Conservation (phyloP, 1,140 invertebrate species). For the Archivesica marissinica region DNA sequence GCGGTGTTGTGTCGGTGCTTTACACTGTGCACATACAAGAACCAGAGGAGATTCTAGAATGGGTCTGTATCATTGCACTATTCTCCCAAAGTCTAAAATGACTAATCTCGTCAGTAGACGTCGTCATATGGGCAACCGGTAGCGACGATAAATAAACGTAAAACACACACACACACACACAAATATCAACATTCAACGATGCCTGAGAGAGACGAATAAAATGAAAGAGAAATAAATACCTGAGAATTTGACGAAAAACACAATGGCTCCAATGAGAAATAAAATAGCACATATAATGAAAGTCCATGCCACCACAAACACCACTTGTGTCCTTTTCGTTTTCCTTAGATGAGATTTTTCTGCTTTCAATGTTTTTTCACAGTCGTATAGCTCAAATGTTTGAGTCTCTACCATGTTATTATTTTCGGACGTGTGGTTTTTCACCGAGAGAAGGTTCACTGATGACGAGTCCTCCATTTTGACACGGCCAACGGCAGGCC, state of each 20-base stretch:
- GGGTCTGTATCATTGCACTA: no score
- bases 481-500: no score
- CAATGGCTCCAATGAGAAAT: not conserved
- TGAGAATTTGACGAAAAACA: slow-evolving; percentile 26
- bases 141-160: no score
- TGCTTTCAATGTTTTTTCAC: not conserved
- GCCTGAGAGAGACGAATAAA: no score
- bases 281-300: not conserved
- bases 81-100: no score
- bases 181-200: no score
- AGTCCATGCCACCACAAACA: not conserved
- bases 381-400: not conserved
- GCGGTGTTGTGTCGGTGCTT: no score
- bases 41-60: no score
- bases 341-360: not conserved
- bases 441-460: slow-evolving; percentile 13
- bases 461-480: slow-evolving; percentile 11
- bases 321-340: not conserved
- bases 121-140: no score
- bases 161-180: no score
- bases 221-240: slow-evolving; percentile 1
- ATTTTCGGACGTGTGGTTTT: slow-evolving; percentile 11
- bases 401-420: slow-evolving; percentile 7
- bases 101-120: no score
- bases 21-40: no score